Conservation (phyloP, 2,113 vertebrate genomes). For the Heterotilapia buettikoferi region DNA sequence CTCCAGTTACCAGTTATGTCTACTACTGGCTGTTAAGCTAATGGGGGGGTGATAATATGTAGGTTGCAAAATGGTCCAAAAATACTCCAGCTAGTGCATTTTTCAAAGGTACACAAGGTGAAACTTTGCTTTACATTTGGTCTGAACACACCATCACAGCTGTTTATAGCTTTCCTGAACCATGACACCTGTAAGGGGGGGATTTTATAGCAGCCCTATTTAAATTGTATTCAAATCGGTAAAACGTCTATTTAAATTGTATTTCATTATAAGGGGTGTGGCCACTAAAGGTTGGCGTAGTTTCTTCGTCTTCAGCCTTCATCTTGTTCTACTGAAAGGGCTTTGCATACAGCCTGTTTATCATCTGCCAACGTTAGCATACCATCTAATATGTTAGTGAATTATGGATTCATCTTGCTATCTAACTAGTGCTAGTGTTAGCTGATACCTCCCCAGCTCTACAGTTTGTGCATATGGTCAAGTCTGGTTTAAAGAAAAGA, state of each 20-base stretch:
- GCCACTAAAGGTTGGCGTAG: neutral
- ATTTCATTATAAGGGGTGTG: neutral
- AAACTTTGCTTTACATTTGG: neutral
- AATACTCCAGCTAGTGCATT: neutral
- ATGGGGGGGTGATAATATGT: neutral
- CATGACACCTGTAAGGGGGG: neutral
- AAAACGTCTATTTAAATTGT: neutral
- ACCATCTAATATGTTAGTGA: neutral
- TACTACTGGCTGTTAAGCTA: neutral
- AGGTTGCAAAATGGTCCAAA: neutral
- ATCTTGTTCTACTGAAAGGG: accelerated
- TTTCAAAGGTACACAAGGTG: neutral
- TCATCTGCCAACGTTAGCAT: neutral
- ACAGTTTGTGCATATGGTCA: neutral
- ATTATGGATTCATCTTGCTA: neutral
- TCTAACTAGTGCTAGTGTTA: neutral
- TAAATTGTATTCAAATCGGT: neutral
- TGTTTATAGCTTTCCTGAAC: neutral
- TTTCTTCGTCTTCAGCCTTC: neutral
- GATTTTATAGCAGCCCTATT: neutral
- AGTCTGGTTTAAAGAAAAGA: neutral
- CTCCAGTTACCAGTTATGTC: neutral
- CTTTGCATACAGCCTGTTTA: neutral
- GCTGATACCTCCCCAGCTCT: neutral
- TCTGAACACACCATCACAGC: neutral